A percentile compares a stretch with the other conserved stretches of the same genome.
These are phyloP conservation scores for Elgaria multicarinata DNA, from an alignment of 2,113 vertebrate genomes.

Conservation along the genomic window DNA sequence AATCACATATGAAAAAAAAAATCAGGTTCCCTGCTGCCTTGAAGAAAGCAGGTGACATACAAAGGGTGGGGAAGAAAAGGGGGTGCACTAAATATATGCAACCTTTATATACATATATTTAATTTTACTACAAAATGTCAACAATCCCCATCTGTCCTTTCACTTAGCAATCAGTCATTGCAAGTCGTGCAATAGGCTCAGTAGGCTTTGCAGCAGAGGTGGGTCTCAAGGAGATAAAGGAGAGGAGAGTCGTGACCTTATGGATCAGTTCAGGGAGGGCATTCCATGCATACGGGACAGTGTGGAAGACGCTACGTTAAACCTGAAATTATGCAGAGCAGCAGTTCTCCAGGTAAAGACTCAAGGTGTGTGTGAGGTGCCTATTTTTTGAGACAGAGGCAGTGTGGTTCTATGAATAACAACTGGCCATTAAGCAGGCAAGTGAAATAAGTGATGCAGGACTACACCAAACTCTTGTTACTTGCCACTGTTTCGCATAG, in stretches of 20 bases:
- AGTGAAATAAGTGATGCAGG: slow-evolving; percentile 36
- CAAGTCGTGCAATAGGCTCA: slow-evolving; percentile 23
- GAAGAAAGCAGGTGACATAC: slow-evolving; percentile 61
- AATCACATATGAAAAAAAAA: slow-evolving; percentile 44
- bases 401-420: slow-evolving; percentile 48
- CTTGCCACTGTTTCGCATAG: slow-evolving; percentile 44
- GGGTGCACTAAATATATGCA: slow-evolving; percentile 67
- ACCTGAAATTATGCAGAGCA: slow-evolving; percentile 64
- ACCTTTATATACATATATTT: slow-evolving; percentile 31
- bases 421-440: background rate
- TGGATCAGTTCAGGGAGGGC: slow-evolving; percentile 59
- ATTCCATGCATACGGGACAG: slow-evolving; percentile 72
- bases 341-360: slow-evolving; percentile 54
- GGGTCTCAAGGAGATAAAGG: slow-evolving; percentile 57
- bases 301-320: slow-evolving; percentile 41
- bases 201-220: slow-evolving; percentile 31
- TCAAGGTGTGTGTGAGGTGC: slow-evolving; percentile 62
- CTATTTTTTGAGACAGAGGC: slow-evolving; percentile 61
- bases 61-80: slow-evolving; percentile 50
- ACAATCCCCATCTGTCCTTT: slow-evolving; percentile 52
- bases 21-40: slow-evolving; percentile 54
- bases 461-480: slow-evolving; percentile 53
- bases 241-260: slow-evolving; percentile 51
- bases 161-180: slow-evolving; percentile 44
- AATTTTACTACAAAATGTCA: slow-evolving; percentile 17